Evolutionary conservation across 1,140 invertebrate species (phyloP).

Genomic region (Neelides sp.): DNA sequence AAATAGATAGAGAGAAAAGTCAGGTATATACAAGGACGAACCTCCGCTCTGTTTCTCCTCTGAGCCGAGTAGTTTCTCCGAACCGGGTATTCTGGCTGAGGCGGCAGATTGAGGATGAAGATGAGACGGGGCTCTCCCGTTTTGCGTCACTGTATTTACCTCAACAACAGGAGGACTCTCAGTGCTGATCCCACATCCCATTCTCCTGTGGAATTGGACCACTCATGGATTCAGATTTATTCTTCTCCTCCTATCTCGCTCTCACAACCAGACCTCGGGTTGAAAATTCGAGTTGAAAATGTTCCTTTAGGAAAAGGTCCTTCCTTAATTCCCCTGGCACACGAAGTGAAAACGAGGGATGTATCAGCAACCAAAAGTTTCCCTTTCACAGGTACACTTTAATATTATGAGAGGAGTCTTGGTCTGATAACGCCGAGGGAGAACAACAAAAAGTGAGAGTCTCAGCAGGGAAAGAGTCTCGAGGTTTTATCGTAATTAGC

Average conservation of each 20-base stretch:
- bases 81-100: no score
- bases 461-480: neutral
- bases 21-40: no score
- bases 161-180: constrained; percentile 6
- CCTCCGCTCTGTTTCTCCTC: no score
- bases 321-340: no score
- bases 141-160: constrained; percentile 11
- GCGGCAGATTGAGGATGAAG: neutral
- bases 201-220: constrained; percentile 5
- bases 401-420: no score
- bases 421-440: no score
- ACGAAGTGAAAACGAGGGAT: no score
- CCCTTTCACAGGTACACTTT: no score
- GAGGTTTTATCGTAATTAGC: constrained; percentile 4
- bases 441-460: neutral
- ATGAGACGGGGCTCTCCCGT: constrained; percentile 3
- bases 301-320: neutral
- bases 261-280: neutral
- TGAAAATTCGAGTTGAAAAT: neutral
- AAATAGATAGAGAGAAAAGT: no score
- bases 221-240: constrained; percentile 3
- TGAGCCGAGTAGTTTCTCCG: no score
- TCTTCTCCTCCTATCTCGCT: neutral
- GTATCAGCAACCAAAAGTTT: constrained; percentile 1
- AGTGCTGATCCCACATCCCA: constrained; percentile 11